phyloP scores from a whole-genome alignment of 2,888 invertebrate genomes.

The Horisme vitalbata region DNA sequence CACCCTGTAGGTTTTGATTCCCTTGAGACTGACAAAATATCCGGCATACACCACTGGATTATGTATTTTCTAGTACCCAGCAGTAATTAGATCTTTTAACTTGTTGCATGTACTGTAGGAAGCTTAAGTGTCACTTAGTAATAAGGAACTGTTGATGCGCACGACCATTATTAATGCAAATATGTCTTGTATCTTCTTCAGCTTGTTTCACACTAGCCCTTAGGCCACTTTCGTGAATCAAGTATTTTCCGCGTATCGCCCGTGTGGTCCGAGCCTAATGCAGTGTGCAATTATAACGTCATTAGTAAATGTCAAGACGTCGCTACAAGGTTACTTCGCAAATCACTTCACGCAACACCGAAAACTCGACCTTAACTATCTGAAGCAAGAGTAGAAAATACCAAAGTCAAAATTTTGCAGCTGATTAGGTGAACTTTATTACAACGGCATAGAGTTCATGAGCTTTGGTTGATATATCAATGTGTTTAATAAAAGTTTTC shows the following conservation, averaged over 20 bases:
- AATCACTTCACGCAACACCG: conserved; percentile 12
- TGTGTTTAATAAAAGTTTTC: not conserved
- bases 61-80: too few species aligned
- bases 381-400: not conserved
- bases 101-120: too few species aligned
- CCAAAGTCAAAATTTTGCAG: not conserved
- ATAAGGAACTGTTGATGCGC: too few species aligned
- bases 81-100: too few species aligned
- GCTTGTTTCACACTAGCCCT: too few species aligned
- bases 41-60: too few species aligned
- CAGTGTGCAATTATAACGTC: conserved; percentile 54
- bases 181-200: too few species aligned
- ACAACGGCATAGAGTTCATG: conserved; percentile 1
- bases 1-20: too few species aligned
- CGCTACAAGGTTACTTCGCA: conserved; percentile 46
- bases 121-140: too few species aligned
- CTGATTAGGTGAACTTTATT: not conserved
- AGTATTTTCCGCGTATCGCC: conserved; percentile 2
- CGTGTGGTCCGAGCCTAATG: conserved; percentile 18
- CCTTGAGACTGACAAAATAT: too few species aligned
- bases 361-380: not conserved
- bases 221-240: not conserved
- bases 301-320: conserved; percentile 62
- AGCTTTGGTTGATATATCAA: not conserved
- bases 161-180: too few species aligned